Evolutionary conservation across 2,113 vertebrate genomes (phyloP).

Genomic region (Atractosteus spatula): DNA sequence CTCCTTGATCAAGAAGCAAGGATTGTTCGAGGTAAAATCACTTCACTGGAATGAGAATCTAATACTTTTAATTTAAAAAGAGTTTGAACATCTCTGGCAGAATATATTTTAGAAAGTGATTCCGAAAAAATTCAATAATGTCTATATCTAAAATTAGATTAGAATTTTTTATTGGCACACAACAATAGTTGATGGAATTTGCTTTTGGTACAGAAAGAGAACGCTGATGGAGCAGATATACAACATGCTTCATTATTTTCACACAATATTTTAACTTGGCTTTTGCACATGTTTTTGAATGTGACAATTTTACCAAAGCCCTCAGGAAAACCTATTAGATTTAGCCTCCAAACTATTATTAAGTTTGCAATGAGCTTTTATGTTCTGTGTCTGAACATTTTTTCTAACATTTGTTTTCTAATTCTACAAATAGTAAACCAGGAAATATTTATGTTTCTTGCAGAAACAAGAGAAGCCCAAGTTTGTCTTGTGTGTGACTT

Average conservation of each 20-base stretch:
- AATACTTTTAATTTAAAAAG: too few species aligned
- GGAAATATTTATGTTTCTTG: constrained; percentile 43
- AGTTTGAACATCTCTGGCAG: too few species aligned
- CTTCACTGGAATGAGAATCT: neutral
- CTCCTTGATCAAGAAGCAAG: constrained; percentile 90
- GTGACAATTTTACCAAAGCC: neutral
- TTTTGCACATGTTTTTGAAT: too few species aligned
- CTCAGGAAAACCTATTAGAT: neutral
- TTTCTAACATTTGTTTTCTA: neutral
- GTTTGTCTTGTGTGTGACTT: constrained; percentile 95
- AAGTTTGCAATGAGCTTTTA: constrained; percentile 3
- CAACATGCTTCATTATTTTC: too few species aligned
- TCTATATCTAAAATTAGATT: too few species aligned
- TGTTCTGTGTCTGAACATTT: constrained; percentile 7
- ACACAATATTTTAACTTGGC: too few species aligned
- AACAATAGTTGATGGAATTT: too few species aligned
- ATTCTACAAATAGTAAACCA: constrained; percentile 28
- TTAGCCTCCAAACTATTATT: neutral
- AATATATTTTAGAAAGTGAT: too few species aligned
- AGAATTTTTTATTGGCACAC: too few species aligned
- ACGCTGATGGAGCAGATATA: too few species aligned
- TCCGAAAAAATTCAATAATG: too few species aligned
- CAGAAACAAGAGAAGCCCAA: constrained; percentile 99
- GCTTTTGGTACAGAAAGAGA: too few species aligned
- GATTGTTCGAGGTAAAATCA: constrained; percentile 88